Conservation (phyloP, 2,113 vertebrate species). For the Eulacestoma nigropectus region DNA sequence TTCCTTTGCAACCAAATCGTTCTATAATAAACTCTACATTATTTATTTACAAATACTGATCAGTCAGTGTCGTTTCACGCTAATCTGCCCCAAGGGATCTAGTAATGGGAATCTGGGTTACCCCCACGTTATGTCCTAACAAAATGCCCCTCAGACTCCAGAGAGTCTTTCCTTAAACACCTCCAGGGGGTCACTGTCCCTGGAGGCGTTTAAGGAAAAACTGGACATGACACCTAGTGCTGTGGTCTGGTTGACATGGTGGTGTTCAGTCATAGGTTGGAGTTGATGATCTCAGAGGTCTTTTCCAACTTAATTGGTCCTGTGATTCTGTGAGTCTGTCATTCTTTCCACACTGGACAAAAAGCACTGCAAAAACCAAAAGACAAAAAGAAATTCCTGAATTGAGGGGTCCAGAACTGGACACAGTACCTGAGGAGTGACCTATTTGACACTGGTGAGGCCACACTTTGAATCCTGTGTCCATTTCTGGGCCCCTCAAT, state of each 20-base stretch:
- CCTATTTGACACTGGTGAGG: background rate
- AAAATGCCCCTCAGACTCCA: background rate
- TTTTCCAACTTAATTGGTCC: background rate
- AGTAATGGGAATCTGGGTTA: background rate
- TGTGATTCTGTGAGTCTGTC: background rate
- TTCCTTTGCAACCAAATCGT: background rate
- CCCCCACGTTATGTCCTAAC: background rate
- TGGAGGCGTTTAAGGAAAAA: background rate
- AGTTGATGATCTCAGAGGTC: background rate
- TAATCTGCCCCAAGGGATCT: background rate
- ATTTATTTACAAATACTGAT: background rate
- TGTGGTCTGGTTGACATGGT: background rate
- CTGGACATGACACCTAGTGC: too few relatives aligned
- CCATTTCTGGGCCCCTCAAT: background rate
- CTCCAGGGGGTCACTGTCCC: fast-evolving
- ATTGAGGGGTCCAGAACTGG: background rate
- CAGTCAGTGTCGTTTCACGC: background rate
- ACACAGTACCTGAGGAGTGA: background rate
- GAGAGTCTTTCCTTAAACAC: background rate
- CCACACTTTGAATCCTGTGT: background rate
- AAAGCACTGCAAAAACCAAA: background rate
- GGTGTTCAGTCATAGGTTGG: background rate
- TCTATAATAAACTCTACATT: background rate
- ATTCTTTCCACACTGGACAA: background rate
- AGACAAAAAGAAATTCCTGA: background rate